Conservation (phyloP, 2,888 invertebrate species). For the Notodonta ziczac region DNA sequence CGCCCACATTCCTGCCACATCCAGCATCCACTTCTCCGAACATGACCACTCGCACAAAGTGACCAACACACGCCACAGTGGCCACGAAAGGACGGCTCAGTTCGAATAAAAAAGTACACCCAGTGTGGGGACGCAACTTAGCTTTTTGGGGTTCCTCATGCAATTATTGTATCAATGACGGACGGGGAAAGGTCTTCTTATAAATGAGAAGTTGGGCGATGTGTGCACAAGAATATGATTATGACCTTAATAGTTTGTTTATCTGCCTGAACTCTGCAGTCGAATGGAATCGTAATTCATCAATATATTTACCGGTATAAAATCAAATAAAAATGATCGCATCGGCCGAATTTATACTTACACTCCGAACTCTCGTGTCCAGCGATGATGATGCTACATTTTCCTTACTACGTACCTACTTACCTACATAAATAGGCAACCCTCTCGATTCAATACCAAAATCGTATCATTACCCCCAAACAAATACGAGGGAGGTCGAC, state of each 20-base stretch:
- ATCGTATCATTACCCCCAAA: constrained; percentile 23
- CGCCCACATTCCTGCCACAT: constrained; percentile 28
- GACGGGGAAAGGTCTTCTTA: not conserved
- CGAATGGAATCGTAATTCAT: not conserved
- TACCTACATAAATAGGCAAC: constrained; percentile 6
- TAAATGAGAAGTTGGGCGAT: not conserved
- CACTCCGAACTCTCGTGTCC: too few species aligned
- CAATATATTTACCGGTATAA: too few species aligned
- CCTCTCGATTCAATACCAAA: constrained; percentile 18
- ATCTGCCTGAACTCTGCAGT: too few species aligned
- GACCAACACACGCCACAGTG: constrained; percentile 68
- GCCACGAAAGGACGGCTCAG: constrained; percentile 58
- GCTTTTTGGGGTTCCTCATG: constrained; percentile 47
- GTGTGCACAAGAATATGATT: not conserved
- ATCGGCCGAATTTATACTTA: too few species aligned
- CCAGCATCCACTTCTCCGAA: constrained; percentile 37
- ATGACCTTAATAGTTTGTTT: too few species aligned
- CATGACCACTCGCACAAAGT: constrained; percentile 65
- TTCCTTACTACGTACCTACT: constrained; percentile 1
- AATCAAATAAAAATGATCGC: too few species aligned
- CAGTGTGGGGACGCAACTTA: constrained; percentile 53
- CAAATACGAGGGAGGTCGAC: constrained; percentile 31
- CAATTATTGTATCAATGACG: constrained; percentile 41
- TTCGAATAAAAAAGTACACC: constrained; percentile 60
- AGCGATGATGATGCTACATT: not conserved